Evolutionary conservation across 2,888 invertebrate genomes (phyloP), one percentile per base, ranked within the genome.

Genomic region (Dynastes hyllus): DNA sequence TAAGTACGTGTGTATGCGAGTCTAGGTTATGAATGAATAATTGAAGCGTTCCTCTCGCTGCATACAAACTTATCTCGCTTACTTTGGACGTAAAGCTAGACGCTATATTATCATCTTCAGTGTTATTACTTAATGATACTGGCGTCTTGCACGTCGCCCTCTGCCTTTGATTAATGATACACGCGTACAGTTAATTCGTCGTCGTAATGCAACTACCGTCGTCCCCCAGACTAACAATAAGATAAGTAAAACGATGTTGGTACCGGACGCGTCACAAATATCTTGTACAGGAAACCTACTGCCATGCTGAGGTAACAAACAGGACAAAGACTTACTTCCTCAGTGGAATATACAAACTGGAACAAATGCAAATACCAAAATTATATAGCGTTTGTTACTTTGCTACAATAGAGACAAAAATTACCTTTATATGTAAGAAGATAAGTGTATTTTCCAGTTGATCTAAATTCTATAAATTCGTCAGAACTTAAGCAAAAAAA

Each of bases 61-160:
- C 55, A 55, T 55, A 55, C 55, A 55, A 55, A 55, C 22, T 55
- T 55, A 55, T 55, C 55, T 55, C 55, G 55, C 55, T 55, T 55
- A 55, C n/a, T n/a, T 13, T 55, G 55, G 55, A 55, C 55, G 22
- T 55, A 16, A 16, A 55, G 65, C 37, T 65, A 32, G 65, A 13
- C 65, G 65, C 37, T 65, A n/a, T n/a, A 65, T 13, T 65, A 65
- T 65, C 65, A 65, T 65, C 65, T 65, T 65, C 13, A 11, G 32
- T 6, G 32, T 29, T 65, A 65, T 65, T 65, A 13, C 65, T 65
- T 65, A 65, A 65, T 65, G 37, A 65, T 65, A 65, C 55, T 8
- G 55, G 16, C 55, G 55, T 55, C 55, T 55, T 22, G n/a, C 55
- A 8, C 55, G 22, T 55, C 55, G n/a, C 16, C 55, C 11, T 11